Conservation (phyloP, 2,888 invertebrate species). For the Didymodactylos carnosus region DNA sequence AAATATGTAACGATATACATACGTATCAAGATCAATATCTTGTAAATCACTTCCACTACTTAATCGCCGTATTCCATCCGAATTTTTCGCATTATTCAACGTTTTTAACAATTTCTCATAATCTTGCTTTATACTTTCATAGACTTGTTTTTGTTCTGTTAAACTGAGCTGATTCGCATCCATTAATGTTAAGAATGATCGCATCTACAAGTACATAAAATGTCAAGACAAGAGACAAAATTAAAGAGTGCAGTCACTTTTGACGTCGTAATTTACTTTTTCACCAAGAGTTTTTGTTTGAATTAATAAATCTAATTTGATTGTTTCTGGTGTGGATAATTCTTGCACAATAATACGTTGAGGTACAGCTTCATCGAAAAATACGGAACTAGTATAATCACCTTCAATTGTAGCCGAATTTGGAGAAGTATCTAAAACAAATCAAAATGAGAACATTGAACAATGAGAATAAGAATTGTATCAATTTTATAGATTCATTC, state of each 20-base stretch:
- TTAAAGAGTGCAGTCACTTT: background rate
- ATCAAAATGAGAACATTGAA: too few relatives aligned
- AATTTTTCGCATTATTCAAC: background rate
- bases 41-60: background rate
- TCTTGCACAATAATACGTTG: background rate
- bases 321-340: background rate
- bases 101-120: constrained; percentile 6
- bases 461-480: too few relatives aligned
- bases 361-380: background rate
- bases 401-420: background rate
- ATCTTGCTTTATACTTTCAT: constrained; percentile 9
- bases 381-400: too few relatives aligned
- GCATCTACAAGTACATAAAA: constrained; percentile 1
- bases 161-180: constrained; percentile 12
- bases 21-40: background rate
- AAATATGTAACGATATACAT: background rate
- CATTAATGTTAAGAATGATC: constrained; percentile 8
- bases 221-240: background rate
- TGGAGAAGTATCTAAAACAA: too few relatives aligned
- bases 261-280: background rate
- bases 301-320: constrained; percentile 1
- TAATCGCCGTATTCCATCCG: too few relatives aligned
- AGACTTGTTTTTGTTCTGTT: constrained; percentile 8
- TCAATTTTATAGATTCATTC: too few relatives aligned
- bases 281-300: constrained; percentile 10